Conservation (phyloP, 2,888 invertebrate genomes). For the Habroteleia sp. region DNA sequence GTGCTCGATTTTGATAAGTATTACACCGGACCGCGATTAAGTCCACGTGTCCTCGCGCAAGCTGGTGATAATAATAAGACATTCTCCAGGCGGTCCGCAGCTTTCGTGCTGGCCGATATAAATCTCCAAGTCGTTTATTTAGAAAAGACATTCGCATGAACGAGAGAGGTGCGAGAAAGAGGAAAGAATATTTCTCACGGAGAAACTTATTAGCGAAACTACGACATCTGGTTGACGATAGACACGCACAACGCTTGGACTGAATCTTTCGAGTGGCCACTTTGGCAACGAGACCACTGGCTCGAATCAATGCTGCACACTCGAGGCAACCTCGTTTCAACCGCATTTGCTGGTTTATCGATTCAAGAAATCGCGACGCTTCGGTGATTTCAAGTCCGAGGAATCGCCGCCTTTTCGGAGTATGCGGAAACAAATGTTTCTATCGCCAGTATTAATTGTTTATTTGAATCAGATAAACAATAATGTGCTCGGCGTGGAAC, state of each 20-base stretch:
- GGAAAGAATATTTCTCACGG: conserved; percentile 68
- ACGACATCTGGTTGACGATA: conserved; percentile 65
- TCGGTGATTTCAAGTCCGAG: conserved; percentile 14
- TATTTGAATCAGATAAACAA: no score
- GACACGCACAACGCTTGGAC: conserved; percentile 57
- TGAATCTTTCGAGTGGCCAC: conserved; percentile 33
- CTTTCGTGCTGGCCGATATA: conserved; percentile 54
- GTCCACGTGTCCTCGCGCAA: conserved; percentile 29
- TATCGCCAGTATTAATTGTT: no score
- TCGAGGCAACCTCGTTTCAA: conserved; percentile 33
- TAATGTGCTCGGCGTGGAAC: no score
- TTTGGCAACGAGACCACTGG: conserved; percentile 26
- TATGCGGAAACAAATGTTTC: no score
- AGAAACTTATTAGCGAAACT: conserved; percentile 72
- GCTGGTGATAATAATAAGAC: conserved; percentile 45
- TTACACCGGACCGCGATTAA: conserved; percentile 11
- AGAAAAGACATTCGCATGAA: conserved; percentile 60
- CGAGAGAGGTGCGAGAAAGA: neutral
- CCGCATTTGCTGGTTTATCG: conserved; percentile 36
- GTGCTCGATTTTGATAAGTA: neutral
- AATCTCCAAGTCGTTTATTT: conserved; percentile 21
- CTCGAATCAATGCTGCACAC: conserved; percentile 34
- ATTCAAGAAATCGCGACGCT: conserved; percentile 37
- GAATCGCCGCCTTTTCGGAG: neutral
- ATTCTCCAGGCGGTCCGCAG: conserved; percentile 47